Base-by-base conservation (phyloP, 2,113 vertebrate genomes). In the Saccopteryx bilineata region DNA sequence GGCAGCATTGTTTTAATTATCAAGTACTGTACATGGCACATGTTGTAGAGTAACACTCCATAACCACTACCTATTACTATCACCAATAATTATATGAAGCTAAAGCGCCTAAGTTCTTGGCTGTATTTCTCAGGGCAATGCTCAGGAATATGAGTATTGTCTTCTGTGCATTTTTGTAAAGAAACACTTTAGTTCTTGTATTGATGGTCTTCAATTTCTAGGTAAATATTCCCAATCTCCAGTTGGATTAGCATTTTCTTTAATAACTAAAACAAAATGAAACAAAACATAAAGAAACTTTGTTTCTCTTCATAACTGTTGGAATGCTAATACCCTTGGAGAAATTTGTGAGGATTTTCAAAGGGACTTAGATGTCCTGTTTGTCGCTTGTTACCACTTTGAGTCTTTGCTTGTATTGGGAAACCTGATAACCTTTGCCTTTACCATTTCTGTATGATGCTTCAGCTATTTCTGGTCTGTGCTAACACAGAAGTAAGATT, bases 201-300 rank as follows among this genome's bases (percentile, higher is more conserved):
- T 13, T 85, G 48, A 71, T 39, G 1, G 18, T 28, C 72, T 89
- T 91, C n/a, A 50, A 2, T 92, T 85, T 80, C 21, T 71, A 84
- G 58, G 12, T 80, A 66, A 63, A 39, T 21, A 69, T n/a, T 18
- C 15, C 68, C 10, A 46, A 0, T 52, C 48, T 91, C 28, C 1
- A 71, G 0, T 63, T 95, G 26, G 46, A 61, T 86, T 69, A 65
- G 63, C 2, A 28, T 52, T 93, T 92, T 95, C 18, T 72, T 75
- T 78, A 94, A 72, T 74, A 87, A 95, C 19, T 15, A n/a, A 76
- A 65, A 65, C 10, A 74, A 79, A 88, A 58, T 17, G 21, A 82
- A 60, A 68, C 11, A 79, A 90, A 28, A 54, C 1, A 14, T 39
- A 39, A 39, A 39, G 39, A 28, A 9, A 2, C 31, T 54, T 7